Evolutionary conservation across 1,140 invertebrate species (phyloP), one percentile per base, ranked within the genome.

Genomic region (Coptotermes formosanus): DNA sequence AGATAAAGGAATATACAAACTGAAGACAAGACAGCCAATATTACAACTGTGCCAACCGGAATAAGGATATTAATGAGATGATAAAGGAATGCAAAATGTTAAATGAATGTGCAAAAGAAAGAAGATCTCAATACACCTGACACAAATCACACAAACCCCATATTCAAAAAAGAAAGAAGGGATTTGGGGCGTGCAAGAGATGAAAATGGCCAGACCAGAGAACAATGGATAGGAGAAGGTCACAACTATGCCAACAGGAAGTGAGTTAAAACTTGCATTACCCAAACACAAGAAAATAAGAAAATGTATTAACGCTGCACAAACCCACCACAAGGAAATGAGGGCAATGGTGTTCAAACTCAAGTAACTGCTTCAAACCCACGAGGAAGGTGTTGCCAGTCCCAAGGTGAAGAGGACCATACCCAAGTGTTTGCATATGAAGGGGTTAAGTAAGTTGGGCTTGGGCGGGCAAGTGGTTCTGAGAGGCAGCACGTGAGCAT

Each of bases 401-500:
- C 64, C 64, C 64, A 75, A 55, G 64, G 64, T 75, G 64, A 75
- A 75, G 64, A 75, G 64, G 64, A 30, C 64, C 64, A 75, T n/a
- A 75, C 64, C 64, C 64, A 75, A 75, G 64, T 75, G 2, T n/a
- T 75, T 75, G 25, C n/a, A 75, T 30, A 25, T 75, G 64, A 75
- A 75, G 64, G 64, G 64, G 64, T 75, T 75, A 75, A 75, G n/a
- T 75, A n/a, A 12, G 25, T 75, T 30, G 64, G 64, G n/a, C 64
- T 64, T 21, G n/a, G 64, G 64, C 64, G n/a, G 64, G 64, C n/a
- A 25, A 75, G 64, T 75, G 64, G 64, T 75, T 75, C 64, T 12
- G 43, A 45, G 85, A 82, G 48, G 59, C 85, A 59, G 84, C 86
- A 86, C 82, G 85, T 85, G 85, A 85, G 87, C 88, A 87, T 90